These are phyloP conservation scores for Diachasma alloeum DNA, from an alignment of 1,140 invertebrate genomes.

Conservation along the genomic window DNA sequence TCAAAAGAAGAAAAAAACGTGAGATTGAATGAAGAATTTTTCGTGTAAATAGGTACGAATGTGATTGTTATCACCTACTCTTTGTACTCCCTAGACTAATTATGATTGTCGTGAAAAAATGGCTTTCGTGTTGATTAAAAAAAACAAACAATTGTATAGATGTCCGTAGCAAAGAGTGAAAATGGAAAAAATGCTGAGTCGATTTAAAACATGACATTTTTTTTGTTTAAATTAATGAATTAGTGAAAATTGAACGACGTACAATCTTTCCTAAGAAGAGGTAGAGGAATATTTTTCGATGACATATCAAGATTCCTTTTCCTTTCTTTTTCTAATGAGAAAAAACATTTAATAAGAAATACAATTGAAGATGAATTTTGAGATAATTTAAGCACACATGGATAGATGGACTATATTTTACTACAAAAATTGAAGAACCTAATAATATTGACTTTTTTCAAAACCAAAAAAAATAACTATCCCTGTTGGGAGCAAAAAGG, in stretches of 20 bases:
- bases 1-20: neutral
- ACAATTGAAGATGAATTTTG: neutral
- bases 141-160: neutral
- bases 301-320: conserved; percentile 18
- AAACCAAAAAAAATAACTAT: conserved; percentile 12
- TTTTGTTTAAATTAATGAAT: neutral
- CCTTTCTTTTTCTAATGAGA: neutral
- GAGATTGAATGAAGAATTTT: neutral
- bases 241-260: conserved; percentile 13
- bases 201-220: conserved; percentile 31
- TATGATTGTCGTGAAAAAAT: conserved; percentile 34
- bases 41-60: conserved; percentile 28
- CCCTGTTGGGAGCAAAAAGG: neutral
- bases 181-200: conserved; percentile 8
- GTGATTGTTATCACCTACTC: conserved; percentile 36
- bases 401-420: conserved; percentile 60
- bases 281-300: conserved; percentile 14
- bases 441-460: conserved; percentile 39
- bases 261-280: neutral
- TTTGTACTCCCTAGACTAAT: conserved; percentile 39
- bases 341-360: conserved; percentile 12
- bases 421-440: conserved; percentile 38
- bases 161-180: conserved; percentile 6
- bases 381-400: conserved; percentile 37
- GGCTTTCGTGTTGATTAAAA: conserved; percentile 17